Evolutionary conservation across 2,113 vertebrate species (phyloP).

Genomic region (Chaetodon auriga): DNA sequence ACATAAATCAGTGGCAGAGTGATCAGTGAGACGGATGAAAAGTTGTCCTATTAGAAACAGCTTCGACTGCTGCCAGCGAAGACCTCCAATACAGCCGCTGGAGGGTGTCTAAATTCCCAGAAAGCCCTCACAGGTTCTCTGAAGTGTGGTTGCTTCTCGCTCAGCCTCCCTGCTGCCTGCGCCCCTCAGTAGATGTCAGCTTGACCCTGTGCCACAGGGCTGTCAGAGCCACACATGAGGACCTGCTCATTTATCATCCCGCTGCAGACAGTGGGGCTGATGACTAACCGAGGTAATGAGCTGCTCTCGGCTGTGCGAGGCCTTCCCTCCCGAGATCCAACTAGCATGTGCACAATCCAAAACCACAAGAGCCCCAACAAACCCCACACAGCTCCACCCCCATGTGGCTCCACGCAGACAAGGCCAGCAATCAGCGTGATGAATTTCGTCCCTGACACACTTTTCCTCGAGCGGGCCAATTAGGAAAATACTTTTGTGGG

Average conservation of each 20-base stretch:
- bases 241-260: slow-evolving; percentile 78
- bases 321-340: slow-evolving; percentile 71
- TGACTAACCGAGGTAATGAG: slow-evolving; percentile 76
- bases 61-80: slow-evolving; percentile 5
- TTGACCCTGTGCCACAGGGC: slow-evolving; percentile 62
- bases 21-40: background rate
- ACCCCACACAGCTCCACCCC: slow-evolving; percentile 56
- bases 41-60: background rate
- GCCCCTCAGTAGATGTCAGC: slow-evolving; percentile 33
- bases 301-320: slow-evolving; percentile 58
- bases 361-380: slow-evolving; percentile 70
- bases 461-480: slow-evolving; percentile 73
- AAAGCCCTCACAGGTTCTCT: slow-evolving; percentile 24
- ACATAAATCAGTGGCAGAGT: background rate
- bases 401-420: slow-evolving; percentile 67
- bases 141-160: slow-evolving; percentile 14
- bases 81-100: background rate
- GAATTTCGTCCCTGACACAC: slow-evolving; percentile 73
- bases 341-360: slow-evolving; percentile 69
- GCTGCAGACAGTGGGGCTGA: slow-evolving; percentile 67
- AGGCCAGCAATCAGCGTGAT: slow-evolving; percentile 78
- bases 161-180: slow-evolving; percentile 22
- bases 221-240: slow-evolving; percentile 57
- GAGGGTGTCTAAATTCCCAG: slow-evolving; percentile 23
- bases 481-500: slow-evolving; percentile 65